phyloP scores from a whole-genome alignment of 2,797 vertebrate species.

The Trematomus bernacchii region DNA sequence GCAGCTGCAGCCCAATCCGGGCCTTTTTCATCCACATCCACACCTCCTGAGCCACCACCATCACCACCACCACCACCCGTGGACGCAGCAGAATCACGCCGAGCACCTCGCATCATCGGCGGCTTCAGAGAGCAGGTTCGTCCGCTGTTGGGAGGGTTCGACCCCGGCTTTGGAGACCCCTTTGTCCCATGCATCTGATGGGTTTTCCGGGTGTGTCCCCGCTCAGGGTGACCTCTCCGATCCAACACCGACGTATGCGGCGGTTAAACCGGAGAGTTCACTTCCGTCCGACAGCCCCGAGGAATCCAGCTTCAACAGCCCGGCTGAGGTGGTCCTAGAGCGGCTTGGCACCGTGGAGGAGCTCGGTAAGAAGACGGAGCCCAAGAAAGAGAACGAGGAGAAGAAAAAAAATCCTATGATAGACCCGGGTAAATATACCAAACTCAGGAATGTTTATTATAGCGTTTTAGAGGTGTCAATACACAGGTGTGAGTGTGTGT shows the following conservation, averaged over 20 bases:
- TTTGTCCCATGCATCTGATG: constrained; percentile 63
- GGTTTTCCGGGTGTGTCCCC: constrained; percentile 78
- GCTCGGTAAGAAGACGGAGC: constrained; percentile 83
- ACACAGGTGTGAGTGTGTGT: constrained; percentile 55
- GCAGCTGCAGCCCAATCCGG: constrained; percentile 85
- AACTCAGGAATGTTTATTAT: constrained; percentile 61
- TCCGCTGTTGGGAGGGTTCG: constrained; percentile 92
- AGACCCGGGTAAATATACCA: constrained; percentile 68
- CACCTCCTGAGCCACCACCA: constrained; percentile 71
- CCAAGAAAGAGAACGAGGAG: constrained; percentile 68
- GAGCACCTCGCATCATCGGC: constrained; percentile 87
- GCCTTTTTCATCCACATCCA: constrained; percentile 90
- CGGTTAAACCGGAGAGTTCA: constrained; percentile 88
- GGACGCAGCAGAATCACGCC: constrained; percentile 67
- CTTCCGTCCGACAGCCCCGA: constrained; percentile 80
- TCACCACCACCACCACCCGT: constrained; percentile 74
- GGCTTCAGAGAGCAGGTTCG: constrained; percentile 87
- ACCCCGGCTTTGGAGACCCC: constrained; percentile 70
- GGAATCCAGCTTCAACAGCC: constrained; percentile 85
- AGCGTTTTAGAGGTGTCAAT: constrained; percentile 38
- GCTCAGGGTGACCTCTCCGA: constrained; percentile 61
- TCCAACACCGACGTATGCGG: constrained; percentile 80
- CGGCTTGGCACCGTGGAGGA: constrained; percentile 90
- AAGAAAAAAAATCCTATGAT: constrained; percentile 51
- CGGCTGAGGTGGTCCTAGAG: constrained; percentile 89